Evolutionary conservation across 1,140 invertebrate genomes (phyloP).

Genomic region (Hycleus phaleratus): DNA sequence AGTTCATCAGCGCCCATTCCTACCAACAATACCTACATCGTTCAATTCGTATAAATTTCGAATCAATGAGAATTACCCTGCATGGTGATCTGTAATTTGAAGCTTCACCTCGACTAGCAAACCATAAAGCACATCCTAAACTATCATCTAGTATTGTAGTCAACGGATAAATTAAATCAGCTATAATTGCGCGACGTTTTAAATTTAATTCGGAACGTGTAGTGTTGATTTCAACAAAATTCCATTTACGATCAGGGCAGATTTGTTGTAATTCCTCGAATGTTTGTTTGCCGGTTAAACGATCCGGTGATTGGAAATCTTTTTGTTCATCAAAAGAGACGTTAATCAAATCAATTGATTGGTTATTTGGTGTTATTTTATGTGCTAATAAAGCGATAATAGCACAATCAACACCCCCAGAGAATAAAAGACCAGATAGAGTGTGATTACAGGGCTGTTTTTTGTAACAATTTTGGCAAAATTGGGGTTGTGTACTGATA

Average conservation of each 20-base stretch:
- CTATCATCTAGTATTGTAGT: constrained; percentile 92
- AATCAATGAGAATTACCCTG: constrained; percentile 45
- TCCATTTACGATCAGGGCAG: constrained; percentile 57
- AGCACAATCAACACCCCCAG: constrained; percentile 91
- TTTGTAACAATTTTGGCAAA: constrained; percentile 57
- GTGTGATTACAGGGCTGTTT: constrained; percentile 54
- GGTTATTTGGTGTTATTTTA: constrained; percentile 56
- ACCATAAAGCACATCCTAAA: constrained; percentile 91
- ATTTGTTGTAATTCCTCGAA: constrained; percentile 62
- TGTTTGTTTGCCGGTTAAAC: constrained; percentile 67
- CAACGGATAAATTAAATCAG: constrained; percentile 73
- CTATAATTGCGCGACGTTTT: constrained; percentile 50
- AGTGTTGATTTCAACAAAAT: constrained; percentile 65
- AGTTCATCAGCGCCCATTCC: constrained; percentile 97
- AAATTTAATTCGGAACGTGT: constrained; percentile 55
- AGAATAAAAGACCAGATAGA: constrained; percentile 83
- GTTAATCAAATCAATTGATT: constrained; percentile 91
- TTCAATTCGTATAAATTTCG: neutral
- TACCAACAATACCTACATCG: constrained; percentile 64
- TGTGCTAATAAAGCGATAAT: constrained; percentile 75
- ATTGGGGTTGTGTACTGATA: constrained; percentile 54
- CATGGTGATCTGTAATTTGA: constrained; percentile 53
- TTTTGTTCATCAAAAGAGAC: constrained; percentile 74
- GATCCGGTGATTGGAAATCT: constrained; percentile 68
- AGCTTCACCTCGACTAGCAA: constrained; percentile 68